Conservation (phyloP, 1,140 invertebrate genomes). For the Dendrolimus kikuchii region DNA sequence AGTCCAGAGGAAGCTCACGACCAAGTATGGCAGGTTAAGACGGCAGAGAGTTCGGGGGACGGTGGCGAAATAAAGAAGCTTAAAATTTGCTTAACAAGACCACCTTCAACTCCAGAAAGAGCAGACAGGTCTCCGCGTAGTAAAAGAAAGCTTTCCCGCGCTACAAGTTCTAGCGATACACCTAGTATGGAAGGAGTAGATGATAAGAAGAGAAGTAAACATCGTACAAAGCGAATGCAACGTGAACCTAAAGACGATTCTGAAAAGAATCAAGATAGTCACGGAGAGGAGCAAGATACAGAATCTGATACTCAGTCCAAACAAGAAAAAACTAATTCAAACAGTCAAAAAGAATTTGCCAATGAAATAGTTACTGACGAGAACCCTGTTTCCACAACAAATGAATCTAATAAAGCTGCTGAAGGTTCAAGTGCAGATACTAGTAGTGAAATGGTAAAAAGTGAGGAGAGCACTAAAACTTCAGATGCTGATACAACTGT, state of each 20-base stretch:
- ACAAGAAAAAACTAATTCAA: conserved; percentile 11
- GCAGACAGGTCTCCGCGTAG: conserved; percentile 61
- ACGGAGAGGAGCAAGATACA: conserved; percentile 33
- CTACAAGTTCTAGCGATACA: conserved; percentile 57
- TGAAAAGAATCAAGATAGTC: conserved; percentile 40
- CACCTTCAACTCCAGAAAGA: conserved; percentile 57
- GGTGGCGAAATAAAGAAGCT: conserved; percentile 58
- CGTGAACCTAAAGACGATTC: conserved; percentile 39
- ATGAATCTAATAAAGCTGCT: conserved; percentile 27
- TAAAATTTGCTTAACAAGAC: conserved; percentile 58
- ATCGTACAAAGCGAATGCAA: conserved; percentile 38
- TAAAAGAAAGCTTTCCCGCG: conserved; percentile 54
- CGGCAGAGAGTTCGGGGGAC: conserved; percentile 42
- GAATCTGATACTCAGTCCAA: conserved; percentile 14
- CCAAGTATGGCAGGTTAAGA: conserved; percentile 61
- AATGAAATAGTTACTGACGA: conserved; percentile 20
- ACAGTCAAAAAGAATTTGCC: conserved; percentile 16
- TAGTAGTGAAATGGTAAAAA: conserved; percentile 8
- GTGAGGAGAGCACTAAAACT: conserved; percentile 8
- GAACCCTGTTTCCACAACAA: conserved; percentile 46
- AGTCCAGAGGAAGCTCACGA: conserved; percentile 48
- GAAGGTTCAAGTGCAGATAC: conserved; percentile 2
- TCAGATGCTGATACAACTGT: conserved; percentile 55
- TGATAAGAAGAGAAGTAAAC: conserved; percentile 49
- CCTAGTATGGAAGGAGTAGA: conserved; percentile 43